Conservation (phyloP, 2,797 vertebrate genomes). For the Xyrichtys novacula region DNA sequence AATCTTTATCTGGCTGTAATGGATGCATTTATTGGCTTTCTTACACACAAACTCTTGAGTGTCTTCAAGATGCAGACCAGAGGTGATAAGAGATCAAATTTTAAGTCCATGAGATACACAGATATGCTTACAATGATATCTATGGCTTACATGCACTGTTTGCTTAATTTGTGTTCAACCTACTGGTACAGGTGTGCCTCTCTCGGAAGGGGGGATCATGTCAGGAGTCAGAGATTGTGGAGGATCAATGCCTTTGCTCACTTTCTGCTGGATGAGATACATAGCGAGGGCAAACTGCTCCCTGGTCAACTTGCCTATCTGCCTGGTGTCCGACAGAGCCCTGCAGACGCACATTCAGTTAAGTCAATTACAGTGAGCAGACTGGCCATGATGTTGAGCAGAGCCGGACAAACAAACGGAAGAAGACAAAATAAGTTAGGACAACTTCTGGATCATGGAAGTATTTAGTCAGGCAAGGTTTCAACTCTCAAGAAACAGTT, state of each 20-base stretch:
- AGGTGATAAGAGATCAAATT: neutral
- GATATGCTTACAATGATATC: neutral
- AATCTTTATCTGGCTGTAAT: no score
- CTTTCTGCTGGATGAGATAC: conserved; percentile 98
- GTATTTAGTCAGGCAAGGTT: no score
- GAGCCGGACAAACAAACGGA: neutral
- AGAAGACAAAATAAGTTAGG: neutral
- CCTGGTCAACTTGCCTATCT: conserved; percentile 94
- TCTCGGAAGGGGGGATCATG: conserved; percentile 96
- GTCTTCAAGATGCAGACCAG: neutral
- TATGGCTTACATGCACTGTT: neutral
- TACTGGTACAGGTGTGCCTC: conserved; percentile 90
- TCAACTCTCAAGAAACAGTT: no score
- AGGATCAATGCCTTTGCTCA: conserved; percentile 95
- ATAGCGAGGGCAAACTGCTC: conserved; percentile 97
- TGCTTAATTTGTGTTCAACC: conserved; percentile 55
- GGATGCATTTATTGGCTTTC: no score
- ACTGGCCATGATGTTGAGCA: neutral
- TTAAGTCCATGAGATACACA: neutral
- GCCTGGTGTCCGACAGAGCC: conserved; percentile 95
- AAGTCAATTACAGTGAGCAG: neutral
- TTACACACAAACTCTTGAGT: neutral
- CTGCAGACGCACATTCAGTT: conserved; percentile 72
- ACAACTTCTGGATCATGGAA: no score
- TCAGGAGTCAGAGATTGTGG: conserved; percentile 92